These are phyloP conservation scores for Chionoecetes opilio DNA, from an alignment of 1,140 invertebrate genomes.

Conservation along the genomic window DNA sequence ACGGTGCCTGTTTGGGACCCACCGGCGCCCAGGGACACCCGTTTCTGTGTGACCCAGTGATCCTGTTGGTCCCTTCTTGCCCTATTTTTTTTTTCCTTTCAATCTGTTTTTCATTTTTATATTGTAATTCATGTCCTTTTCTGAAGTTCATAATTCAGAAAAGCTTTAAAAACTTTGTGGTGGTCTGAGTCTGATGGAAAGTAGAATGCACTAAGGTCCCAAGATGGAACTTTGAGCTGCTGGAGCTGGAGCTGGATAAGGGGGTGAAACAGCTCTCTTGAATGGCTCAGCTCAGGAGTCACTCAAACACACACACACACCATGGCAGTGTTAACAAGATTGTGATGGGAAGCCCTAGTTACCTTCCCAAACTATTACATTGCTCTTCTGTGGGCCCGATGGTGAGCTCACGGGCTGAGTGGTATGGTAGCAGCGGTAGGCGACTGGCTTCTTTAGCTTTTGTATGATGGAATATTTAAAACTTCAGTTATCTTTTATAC, in stretches of 20 bases:
- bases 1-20: background rate
- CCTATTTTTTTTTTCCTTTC: background rate
- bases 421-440: background rate
- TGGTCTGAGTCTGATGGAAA: conserved; percentile 35
- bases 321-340: background rate
- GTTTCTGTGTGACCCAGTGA: conserved; percentile 46
- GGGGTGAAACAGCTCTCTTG: background rate
- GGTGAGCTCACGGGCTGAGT: background rate
- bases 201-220: conserved; percentile 46
- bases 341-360: background rate
- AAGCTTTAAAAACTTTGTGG: background rate
- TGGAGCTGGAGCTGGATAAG: background rate
- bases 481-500: conserved; percentile 30
- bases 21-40: background rate
- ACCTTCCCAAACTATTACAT: conserved; percentile 11
- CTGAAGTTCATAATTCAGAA: background rate
- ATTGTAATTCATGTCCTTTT: conserved; percentile 24
- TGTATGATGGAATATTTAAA: conserved; percentile 22
- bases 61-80: conserved; percentile 36
- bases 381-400: background rate
- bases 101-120: conserved; percentile 34
- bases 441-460: conserved; percentile 18
- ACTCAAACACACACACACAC: background rate
- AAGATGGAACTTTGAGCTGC: conserved; percentile 38
- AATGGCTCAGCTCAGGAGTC: background rate